Base-by-base conservation (phyloP, 2,888 invertebrate species). In the Machimus rusticus region DNA sequence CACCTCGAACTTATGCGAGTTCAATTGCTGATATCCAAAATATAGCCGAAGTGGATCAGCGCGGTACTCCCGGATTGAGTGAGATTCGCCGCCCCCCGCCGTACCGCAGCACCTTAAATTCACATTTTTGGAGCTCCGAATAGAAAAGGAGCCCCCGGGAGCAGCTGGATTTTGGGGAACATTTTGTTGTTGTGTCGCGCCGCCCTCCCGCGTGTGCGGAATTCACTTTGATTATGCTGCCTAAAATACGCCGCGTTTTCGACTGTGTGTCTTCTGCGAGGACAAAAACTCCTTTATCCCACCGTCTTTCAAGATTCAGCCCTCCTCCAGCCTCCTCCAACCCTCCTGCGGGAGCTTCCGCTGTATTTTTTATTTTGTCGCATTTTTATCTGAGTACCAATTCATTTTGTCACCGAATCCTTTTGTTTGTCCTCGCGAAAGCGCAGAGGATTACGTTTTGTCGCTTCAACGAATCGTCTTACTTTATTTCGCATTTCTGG, bases 401-500 rank as follows among this genome's bases (percentile, higher is more conserved):
- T 81, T 81, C 81, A 81, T 81, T 81, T 81, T 81, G 81, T 81
- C 81, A 81, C 81, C 55, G 81, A 81, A 81, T 81, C 81, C 55
- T 81, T 51, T 81, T 55, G 51, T 46, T 55, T 55, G 34, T 46
- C 19, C 66, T 66, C 66, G 28, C 12, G 66, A 66, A 66, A 66
- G 23, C 66, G 66, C 66, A 28, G 55, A 28, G 28, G 81, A 51
- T 81, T 55, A 55, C 81, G 55, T 31, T 81, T 81, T 51, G 55
- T 28, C 81, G 28, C 55, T 81, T 55, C 81, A 81, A 81, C 51
- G 81, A 55, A 55, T 81, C 81, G 51, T 55, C 55, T 81, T 55
- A 81, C 81, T 81, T 81, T 81, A 55, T 81, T 81, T 81, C 51
- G 55, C 28, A 19, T 81, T 81, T 81, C 81, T 55, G 31, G 55